Conservation (phyloP, 2,113 vertebrate species). For the Nothocercus julius region DNA sequence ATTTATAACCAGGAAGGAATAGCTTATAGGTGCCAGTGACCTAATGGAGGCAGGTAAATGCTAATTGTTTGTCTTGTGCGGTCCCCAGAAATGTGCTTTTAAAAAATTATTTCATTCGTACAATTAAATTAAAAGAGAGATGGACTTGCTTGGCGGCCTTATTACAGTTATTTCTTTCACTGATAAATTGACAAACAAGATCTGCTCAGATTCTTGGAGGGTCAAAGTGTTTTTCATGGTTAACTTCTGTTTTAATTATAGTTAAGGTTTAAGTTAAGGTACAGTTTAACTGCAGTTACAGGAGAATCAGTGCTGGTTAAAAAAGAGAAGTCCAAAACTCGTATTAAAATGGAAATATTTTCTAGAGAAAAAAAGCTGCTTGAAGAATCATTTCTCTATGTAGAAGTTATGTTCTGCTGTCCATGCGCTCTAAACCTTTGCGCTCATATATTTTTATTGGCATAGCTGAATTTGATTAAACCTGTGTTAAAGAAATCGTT, state of each 20-base stretch:
- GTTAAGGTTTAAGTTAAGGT: neutral
- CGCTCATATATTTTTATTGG: neutral
- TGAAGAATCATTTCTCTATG: neutral
- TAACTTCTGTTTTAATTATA: neutral
- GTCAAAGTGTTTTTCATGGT: slow-evolving; percentile 21
- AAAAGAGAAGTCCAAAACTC: neutral
- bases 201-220: slow-evolving; percentile 11
- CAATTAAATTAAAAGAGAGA: neutral
- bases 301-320: neutral
- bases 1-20: slow-evolving; percentile 35
- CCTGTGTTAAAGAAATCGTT: neutral
- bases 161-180: neutral
- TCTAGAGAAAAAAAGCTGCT: neutral
- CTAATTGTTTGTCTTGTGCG: neutral
- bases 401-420: neutral
- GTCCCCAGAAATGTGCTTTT: neutral
- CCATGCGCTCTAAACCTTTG: neutral
- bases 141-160: neutral
- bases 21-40: neutral
- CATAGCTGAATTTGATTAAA: neutral
- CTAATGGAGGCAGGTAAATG: neutral
- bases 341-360: slow-evolving; percentile 6
- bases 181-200: slow-evolving; percentile 13
- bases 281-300: no score
- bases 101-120: neutral